Evolutionary conservation across 2,113 vertebrate genomes (phyloP).

Genomic region (Pollimyrus isidori): DNA sequence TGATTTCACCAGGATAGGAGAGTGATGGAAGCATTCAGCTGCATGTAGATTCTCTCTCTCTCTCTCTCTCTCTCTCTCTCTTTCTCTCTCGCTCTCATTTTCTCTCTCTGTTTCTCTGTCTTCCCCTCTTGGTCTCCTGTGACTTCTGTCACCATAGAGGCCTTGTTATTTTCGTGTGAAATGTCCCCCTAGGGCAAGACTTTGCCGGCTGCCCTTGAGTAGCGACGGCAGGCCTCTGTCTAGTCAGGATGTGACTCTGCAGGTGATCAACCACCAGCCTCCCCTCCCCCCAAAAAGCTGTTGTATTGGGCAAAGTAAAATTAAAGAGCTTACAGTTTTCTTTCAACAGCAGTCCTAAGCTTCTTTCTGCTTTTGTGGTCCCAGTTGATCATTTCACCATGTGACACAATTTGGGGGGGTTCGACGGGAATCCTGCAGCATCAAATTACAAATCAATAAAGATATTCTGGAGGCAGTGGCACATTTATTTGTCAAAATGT

Average conservation of each 20-base stretch:
- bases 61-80: neutral
- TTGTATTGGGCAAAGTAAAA: conserved; percentile 35
- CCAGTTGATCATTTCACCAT: conserved; percentile 39
- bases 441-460: conserved; percentile 28
- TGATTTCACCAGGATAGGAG: neutral
- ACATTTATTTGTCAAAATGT: conserved; percentile 20
- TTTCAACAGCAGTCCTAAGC: conserved; percentile 35
- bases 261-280: conserved; percentile 38
- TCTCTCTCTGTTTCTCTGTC: conserved; percentile 9
- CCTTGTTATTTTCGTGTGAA: conserved; percentile 50
- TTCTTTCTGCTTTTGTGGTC: conserved; percentile 44
- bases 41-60: neutral
- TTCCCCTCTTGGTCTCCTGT: conserved; percentile 16
- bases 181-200: conserved; percentile 48
- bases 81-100: neutral
- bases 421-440: conserved; percentile 23
- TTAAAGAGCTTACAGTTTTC: conserved; percentile 39
- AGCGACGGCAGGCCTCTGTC: conserved; percentile 47
- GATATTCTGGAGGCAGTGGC: conserved; percentile 30
- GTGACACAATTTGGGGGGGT: conserved; percentile 18
- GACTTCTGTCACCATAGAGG: conserved; percentile 27
- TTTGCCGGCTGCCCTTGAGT: conserved; percentile 53
- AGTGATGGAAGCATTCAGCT: neutral
- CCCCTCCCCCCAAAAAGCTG: conserved; percentile 23
- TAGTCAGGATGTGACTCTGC: conserved; percentile 43